These are phyloP conservation scores for Pammene aurita DNA, from an alignment of 2,888 invertebrate genomes.

Conservation along the genomic window DNA sequence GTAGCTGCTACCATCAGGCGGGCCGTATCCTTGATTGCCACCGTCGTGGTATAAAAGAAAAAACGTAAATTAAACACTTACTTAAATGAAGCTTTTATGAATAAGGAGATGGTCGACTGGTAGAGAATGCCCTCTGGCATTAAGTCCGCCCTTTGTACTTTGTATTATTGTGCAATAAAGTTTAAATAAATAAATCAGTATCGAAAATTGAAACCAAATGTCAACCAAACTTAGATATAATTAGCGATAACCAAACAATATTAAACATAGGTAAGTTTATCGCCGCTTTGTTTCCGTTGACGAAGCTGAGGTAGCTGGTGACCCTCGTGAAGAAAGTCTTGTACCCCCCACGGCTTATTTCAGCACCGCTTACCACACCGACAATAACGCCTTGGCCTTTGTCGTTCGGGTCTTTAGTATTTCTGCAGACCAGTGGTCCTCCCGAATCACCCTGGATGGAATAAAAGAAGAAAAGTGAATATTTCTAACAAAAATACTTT, in stretches of 20 bases:
- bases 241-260: background rate
- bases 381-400: constrained; percentile 54
- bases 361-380: constrained; percentile 53
- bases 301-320: constrained; percentile 41
- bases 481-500: too few species aligned
- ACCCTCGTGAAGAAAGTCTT: constrained; percentile 53
- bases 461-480: background rate
- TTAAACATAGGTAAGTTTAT: background rate
- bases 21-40: too few species aligned
- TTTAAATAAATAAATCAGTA: too few species aligned
- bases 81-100: too few species aligned
- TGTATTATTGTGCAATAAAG: too few species aligned
- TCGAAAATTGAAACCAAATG: background rate
- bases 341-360: background rate
- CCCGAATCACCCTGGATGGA: constrained; percentile 67
- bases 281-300: background rate
- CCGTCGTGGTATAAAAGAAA: too few species aligned
- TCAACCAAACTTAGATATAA: background rate
- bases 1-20: too few species aligned
- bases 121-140: too few species aligned
- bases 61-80: too few species aligned
- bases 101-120: too few species aligned
- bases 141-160: too few species aligned
- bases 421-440: constrained; percentile 62
- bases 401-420: constrained; percentile 56